A percentile compares a stretch with the other conserved stretches of the same genome.
Evolutionary conservation across 2,888 invertebrate genomes (phyloP).

Genomic region (Aquatica leii): DNA sequence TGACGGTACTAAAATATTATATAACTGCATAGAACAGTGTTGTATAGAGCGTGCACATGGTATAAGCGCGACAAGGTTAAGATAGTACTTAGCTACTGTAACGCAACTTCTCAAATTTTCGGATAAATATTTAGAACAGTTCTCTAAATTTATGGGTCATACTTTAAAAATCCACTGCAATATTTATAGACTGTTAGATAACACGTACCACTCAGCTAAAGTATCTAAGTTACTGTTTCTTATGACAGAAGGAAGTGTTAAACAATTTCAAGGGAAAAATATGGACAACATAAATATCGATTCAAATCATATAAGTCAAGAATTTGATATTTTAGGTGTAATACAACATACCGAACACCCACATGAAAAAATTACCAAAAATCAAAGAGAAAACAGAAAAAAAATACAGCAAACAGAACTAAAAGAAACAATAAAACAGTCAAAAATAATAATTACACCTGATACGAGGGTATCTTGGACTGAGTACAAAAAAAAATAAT

Average conservation of each 20-base stretch:
- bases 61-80: background rate
- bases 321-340: background rate
- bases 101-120: background rate
- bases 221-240: background rate
- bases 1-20: background rate
- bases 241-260: background rate
- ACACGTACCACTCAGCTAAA: background rate
- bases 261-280: background rate
- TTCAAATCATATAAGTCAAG: background rate
- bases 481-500: too few relatives aligned
- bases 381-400: too few relatives aligned
- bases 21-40: background rate
- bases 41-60: background rate
- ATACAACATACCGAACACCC: background rate
- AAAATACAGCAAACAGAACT: too few relatives aligned
- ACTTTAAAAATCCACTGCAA: background rate
- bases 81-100: background rate
- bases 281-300: background rate
- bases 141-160: too few relatives aligned
- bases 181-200: background rate
- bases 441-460: too few relatives aligned
- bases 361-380: too few relatives aligned
- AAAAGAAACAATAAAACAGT: too few relatives aligned
- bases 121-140: background rate
- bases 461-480: too few relatives aligned